A percentile compares a stretch with the other conserved stretches of the same genome.
Conservation (phyloP, 2,113 vertebrate genomes). For the Macrotus californicus region DNA sequence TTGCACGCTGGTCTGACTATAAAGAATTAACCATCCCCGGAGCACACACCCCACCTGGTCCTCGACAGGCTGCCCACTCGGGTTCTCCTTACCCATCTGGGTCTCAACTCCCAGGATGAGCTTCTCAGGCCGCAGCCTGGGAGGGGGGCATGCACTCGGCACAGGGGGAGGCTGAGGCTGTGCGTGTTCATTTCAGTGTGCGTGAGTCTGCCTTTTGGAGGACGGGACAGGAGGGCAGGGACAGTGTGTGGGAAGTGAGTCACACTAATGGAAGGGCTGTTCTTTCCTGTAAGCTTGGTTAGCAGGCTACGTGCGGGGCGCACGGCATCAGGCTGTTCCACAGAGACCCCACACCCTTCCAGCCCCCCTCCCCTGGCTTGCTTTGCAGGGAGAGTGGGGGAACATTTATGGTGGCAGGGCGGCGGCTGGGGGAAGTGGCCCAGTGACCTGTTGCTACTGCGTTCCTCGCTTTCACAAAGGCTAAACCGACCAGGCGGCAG, state of each 20-base stretch:
- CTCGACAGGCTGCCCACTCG: background rate
- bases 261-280: background rate
- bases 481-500: background rate
- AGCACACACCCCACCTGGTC: background rate
- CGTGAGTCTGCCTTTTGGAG: background rate
- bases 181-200: no score
- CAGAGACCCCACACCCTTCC: background rate
- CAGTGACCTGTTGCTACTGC: background rate
- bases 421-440: background rate
- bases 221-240: no score
- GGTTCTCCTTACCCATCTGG: background rate
- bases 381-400: background rate
- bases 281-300: background rate
- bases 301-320: background rate
- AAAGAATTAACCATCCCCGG: background rate
- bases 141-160: rapidly evolving
- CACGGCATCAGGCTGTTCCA: background rate
- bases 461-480: background rate
- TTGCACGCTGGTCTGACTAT: background rate
- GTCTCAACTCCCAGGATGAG: background rate
- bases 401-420: background rate
- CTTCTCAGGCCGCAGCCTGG: no score
- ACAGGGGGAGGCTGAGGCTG: no score
- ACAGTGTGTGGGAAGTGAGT: background rate
- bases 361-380: no score